Conservation (phyloP, 2,888 invertebrate species). For the Azorinus chamasolen region DNA sequence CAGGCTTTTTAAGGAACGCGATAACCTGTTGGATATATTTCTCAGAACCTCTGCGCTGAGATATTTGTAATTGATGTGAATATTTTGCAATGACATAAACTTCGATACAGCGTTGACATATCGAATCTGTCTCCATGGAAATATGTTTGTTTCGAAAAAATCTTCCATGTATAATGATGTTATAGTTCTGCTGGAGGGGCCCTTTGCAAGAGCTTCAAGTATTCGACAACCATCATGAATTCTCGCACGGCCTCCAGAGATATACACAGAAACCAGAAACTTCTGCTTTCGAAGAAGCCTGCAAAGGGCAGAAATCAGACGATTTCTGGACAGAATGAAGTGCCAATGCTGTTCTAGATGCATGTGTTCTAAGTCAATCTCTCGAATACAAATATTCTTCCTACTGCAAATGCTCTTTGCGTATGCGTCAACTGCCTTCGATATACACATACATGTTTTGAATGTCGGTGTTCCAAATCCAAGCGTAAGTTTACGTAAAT, state of each 20-base stretch:
- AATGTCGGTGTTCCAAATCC: conserved; percentile 59
- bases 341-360: conserved; percentile 69
- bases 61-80: conserved; percentile 66
- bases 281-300: conserved; percentile 63
- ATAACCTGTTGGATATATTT: conserved; percentile 50
- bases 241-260: conserved; percentile 58
- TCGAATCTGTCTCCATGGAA: conserved; percentile 50
- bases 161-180: conserved; percentile 63
- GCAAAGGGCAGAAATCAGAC: conserved; percentile 60
- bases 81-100: conserved; percentile 39
- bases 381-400: conserved; percentile 52
- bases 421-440: conserved; percentile 56
- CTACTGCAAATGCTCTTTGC: conserved; percentile 38
- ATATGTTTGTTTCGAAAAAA: conserved; percentile 62
- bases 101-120: conserved; percentile 57
- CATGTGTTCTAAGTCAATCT: conserved; percentile 55
- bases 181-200: conserved; percentile 46
- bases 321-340: conserved; percentile 62
- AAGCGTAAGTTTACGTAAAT: conserved; percentile 54
- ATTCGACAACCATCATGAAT: conserved; percentile 67
- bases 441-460: conserved; percentile 60
- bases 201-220: conserved; percentile 60
- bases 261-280: conserved; percentile 50
- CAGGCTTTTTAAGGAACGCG: conserved; percentile 43
- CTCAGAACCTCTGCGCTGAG: conserved; percentile 50